These are phyloP conservation scores for Cuculus canorus DNA, from an alignment of 2,797 vertebrate species.

Conservation along the genomic window DNA sequence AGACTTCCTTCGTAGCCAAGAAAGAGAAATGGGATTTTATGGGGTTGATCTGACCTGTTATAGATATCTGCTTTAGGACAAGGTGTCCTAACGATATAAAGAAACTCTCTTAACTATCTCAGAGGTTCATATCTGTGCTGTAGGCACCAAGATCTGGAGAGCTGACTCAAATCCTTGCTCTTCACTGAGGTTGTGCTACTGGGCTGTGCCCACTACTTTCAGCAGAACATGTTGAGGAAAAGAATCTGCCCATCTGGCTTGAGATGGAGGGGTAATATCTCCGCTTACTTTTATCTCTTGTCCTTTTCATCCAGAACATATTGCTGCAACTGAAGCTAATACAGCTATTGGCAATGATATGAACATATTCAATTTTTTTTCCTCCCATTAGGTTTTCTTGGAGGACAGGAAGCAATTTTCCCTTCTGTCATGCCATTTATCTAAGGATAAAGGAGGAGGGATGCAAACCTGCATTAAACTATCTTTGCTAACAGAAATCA, in stretches of 20 bases:
- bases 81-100: neutral
- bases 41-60: rapidly evolving
- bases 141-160: neutral
- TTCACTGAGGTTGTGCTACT: neutral
- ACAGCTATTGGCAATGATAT: conserved; percentile 49
- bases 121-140: neutral
- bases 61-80: neutral
- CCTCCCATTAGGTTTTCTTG: conserved; percentile 52
- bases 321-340: conserved; percentile 32
- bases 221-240: neutral
- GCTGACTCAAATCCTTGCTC: neutral
- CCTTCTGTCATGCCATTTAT: conserved; percentile 41
- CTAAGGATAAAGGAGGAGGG: conserved; percentile 37
- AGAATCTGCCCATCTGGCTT: neutral
- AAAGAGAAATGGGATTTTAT: neutral
- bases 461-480: conserved; percentile 49
- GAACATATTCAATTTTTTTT: conserved; percentile 17
- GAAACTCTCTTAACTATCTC: rapidly evolving
- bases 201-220: neutral
- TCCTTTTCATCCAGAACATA: conserved; percentile 16
- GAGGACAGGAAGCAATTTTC: conserved; percentile 34
- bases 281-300: conserved; percentile 29
- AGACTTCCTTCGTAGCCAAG: neutral
- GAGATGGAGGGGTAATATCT: neutral
- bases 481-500: conserved; percentile 50